Conservation (phyloP, 2,797 vertebrate genomes). For the Sphenodon punctatus region DNA sequence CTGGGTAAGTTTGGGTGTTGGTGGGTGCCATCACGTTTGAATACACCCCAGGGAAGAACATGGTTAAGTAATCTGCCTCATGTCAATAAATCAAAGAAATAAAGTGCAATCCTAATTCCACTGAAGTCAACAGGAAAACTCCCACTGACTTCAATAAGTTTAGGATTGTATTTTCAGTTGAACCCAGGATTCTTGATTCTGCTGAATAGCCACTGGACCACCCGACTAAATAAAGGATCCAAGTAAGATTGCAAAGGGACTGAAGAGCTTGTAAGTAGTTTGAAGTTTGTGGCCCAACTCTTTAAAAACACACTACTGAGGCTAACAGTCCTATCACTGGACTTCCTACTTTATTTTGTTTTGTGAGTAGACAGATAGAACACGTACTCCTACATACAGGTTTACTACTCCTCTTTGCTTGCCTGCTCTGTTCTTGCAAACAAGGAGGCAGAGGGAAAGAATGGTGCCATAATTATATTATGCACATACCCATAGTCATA, state of each 20-base stretch:
- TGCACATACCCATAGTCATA: accelerated
- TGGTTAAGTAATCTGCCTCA: background rate
- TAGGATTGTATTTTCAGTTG: too few species aligned
- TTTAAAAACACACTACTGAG: background rate
- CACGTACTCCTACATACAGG: background rate
- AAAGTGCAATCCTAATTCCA: too few species aligned
- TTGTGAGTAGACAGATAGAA: background rate
- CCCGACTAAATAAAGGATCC: background rate
- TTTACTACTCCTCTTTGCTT: background rate
- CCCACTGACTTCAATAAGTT: too few species aligned
- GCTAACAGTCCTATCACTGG: background rate
- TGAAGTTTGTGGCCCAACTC: too few species aligned
- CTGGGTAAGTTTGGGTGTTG: too few species aligned
- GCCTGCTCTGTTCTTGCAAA: background rate
- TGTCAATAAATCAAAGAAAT: too few species aligned
- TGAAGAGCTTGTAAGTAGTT: too few species aligned
- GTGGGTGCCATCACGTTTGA: too few species aligned
- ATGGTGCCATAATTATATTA: accelerated
- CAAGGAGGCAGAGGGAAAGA: background rate
- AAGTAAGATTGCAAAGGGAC: too few species aligned
- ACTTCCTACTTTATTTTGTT: background rate
- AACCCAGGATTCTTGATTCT: background rate
- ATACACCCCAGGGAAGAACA: too few species aligned
- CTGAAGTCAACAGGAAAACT: too few species aligned
- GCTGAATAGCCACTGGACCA: background rate